Percentiles rank a stretch among this genome's conserved stretches.
Evolutionary conservation across 35 echinoderm and acorn worm genomes (phyloP).

Genomic region (Heliocidaris erythrogramma): DNA sequence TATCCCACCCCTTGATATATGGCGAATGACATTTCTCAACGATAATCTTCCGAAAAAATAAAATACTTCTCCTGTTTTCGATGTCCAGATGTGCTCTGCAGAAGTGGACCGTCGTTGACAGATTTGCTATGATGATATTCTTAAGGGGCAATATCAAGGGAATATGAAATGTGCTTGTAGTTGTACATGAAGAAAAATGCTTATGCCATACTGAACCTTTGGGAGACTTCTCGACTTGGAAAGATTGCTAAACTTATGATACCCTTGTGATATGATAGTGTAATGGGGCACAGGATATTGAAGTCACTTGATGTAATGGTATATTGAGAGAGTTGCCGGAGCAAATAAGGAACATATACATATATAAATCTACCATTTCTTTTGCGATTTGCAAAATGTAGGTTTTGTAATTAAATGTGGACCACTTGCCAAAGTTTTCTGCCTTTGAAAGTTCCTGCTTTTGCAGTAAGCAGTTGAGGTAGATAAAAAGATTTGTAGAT

Average conservation of each 20-base stretch:
- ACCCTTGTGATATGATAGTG: no score
- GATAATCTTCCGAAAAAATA: neutral
- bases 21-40: neutral
- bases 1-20: neutral
- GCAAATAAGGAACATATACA: no score
- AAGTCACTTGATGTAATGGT: neutral
- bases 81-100: neutral
- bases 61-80: neutral
- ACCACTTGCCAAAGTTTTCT: no score
- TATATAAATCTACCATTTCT: no score
- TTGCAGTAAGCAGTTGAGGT: no score
- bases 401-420: no score
- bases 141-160: neutral
- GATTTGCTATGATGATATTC: conserved; percentile 13
- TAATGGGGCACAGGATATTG: neutral
- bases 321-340: neutral
- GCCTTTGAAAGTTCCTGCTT: no score
- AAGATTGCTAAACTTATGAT: no score
- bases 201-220: neutral
- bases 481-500: neutral
- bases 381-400: no score
- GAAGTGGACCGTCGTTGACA: neutral
- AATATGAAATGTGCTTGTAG: neutral
- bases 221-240: no score
- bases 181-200: neutral